Base-by-base conservation (phyloP, 2,888 invertebrate species). In the Macropis europaea region DNA sequence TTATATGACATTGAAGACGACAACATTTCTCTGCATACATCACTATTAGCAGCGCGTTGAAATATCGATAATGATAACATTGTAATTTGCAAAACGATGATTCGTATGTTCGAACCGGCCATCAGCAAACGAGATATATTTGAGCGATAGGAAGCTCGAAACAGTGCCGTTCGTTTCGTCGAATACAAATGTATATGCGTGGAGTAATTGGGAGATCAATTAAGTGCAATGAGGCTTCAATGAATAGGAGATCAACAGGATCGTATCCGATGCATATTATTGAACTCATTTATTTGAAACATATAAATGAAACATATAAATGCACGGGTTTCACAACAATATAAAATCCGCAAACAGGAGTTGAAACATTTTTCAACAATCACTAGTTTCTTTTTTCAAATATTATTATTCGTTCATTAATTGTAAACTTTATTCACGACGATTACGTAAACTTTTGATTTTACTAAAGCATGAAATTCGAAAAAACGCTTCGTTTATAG, bases 31-130 rank as follows among this genome's bases (percentile, higher is more conserved):
- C 48, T 32, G 60, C 59, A 60, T 59, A 64, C 68, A 61, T 75
- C 61, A 56, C 30, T 53, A 71, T 47, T 48, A 52, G 54, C 56
- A 45, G 47, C 60, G 62, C 60, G 59, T 64, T 67, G 66, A 73
- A 76, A 71, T 59, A 69, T 66, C 73, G 81, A 81, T 82, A 81
- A 82, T 82, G 77, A 79, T 68, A 76, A 59, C 68, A 40, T 34
- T 68, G 63, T 78, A 73, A 78, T 78, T 77, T 66, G 72, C 57
- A 34, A 57, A 72, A 66, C 42, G 64, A n/a, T 50, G 71, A 66
- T 68, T 50, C 70, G 34, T 53, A 15, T 45, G 47, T 22, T 45
- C 24, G 40, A 68, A 60, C 42, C 42, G 34, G 62, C 19, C 45
- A 59, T 63, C 50, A 42, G 6, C 43, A 26, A 19, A 22, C 50